Evolutionary conservation across 2,113 vertebrate species (phyloP).

Genomic region (Macrotus californicus): DNA sequence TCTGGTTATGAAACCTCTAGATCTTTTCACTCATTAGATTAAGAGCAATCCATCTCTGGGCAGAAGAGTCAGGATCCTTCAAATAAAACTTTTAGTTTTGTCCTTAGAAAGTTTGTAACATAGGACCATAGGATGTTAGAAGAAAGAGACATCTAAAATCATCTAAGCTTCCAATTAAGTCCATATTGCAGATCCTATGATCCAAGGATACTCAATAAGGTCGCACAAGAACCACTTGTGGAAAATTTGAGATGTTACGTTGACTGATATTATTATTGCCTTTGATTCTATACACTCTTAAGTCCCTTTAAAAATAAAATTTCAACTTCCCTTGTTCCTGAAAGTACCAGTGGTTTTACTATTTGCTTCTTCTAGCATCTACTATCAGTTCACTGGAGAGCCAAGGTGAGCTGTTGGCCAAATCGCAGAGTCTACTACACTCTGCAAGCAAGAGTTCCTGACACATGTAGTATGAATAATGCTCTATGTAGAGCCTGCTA

Average conservation of each 20-base stretch:
- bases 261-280: not conserved
- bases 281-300: not conserved
- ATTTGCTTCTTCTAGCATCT: constrained; percentile 19
- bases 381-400: not conserved
- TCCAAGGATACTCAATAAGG: not conserved
- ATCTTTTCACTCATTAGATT: not conserved
- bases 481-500: not conserved
- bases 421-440: not conserved
- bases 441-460: not conserved
- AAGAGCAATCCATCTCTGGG: not conserved
- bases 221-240: not conserved
- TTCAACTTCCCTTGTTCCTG: not conserved
- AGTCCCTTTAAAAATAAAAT: not conserved
- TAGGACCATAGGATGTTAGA: not conserved
- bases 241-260: not conserved
- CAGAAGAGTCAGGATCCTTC: not conserved
- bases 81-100: not conserved
- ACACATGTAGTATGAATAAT: not conserved
- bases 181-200: not conserved
- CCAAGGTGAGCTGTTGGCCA: not conserved
- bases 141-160: not conserved
- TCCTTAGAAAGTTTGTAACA: not conserved
- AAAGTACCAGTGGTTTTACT: not conserved
- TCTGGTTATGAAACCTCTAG: not conserved
- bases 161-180: not conserved